These are phyloP conservation scores for Calephelis nemesis DNA, from an alignment of 1,140 invertebrate genomes.

Conservation along the genomic window DNA sequence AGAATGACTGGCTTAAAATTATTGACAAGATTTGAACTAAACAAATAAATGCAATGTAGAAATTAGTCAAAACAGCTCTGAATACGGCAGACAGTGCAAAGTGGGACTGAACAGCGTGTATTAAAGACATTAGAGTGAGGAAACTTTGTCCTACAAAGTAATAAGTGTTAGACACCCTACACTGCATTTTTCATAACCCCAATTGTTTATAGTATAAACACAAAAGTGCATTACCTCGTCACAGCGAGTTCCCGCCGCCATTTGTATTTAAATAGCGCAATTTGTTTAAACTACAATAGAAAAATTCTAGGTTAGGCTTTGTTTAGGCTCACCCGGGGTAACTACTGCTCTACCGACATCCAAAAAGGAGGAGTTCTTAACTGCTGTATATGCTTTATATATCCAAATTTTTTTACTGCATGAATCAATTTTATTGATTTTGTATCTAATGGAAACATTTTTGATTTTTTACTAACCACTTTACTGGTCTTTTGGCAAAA, in stretches of 20 bases:
- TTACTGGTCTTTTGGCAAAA: too few species aligned
- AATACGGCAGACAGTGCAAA: too few species aligned
- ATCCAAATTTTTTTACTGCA: too few species aligned
- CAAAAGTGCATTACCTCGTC: slow-evolving; percentile 16
- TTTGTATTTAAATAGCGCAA: slow-evolving; percentile 14
- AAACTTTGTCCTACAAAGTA: neutral
- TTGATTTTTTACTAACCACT: too few species aligned
- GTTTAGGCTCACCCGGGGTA: neutral
- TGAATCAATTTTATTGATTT: neutral
- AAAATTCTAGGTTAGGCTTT: slow-evolving; percentile 5
- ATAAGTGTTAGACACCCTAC: neutral
- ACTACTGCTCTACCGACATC: neutral
- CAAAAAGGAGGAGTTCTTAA: too few species aligned
- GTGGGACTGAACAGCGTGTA: too few species aligned
- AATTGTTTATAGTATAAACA: slow-evolving; percentile 12
- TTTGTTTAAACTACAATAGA: slow-evolving; percentile 12
- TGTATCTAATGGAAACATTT: too few species aligned
- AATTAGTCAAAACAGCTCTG: too few species aligned
- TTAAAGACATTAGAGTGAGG: neutral
- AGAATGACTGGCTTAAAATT: too few species aligned
- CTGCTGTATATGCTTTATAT: too few species aligned
- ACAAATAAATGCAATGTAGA: too few species aligned
- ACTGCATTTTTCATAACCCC: slow-evolving; percentile 17
- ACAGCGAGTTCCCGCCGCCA: slow-evolving; percentile 1
- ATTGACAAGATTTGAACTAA: too few species aligned